Evolutionary conservation across 2,888 invertebrate genomes (phyloP).

Genomic region (Microplitis manilae): DNA sequence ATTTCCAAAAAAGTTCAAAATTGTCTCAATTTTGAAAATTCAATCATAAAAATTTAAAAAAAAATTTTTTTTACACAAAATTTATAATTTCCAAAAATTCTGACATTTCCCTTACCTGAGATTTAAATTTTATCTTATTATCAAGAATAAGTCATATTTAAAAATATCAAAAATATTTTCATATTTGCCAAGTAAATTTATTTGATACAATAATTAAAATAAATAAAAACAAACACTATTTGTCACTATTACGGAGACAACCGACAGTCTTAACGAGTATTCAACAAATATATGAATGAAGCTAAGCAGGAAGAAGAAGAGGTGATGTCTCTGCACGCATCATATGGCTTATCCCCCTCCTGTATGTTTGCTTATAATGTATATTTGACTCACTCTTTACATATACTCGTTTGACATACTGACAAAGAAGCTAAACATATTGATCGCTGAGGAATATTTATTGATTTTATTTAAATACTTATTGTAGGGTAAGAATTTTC

Average conservation of each 20-base stretch:
- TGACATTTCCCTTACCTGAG: background rate
- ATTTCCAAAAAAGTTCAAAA: no score
- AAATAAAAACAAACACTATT: background rate
- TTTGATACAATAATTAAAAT: background rate
- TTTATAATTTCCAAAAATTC: no score
- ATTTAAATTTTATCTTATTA: no score
- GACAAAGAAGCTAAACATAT: background rate
- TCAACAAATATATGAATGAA: constrained; percentile 13
- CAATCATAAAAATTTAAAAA: background rate
- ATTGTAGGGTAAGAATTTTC: no score
- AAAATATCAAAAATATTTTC: background rate
- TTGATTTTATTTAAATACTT: no score
- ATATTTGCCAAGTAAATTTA: background rate
- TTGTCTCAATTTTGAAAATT: no score
- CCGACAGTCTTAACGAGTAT: constrained; percentile 4
- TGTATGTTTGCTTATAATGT: background rate
- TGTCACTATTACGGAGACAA: background rate
- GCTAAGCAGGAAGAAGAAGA: constrained; percentile 2
- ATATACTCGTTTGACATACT: background rate
- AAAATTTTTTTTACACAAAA: background rate
- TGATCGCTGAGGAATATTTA: no score
- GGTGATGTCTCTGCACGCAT: constrained; percentile 6
- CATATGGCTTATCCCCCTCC: background rate
- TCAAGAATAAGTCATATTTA: no score
- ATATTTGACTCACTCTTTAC: background rate